Evolutionary conservation across 2,113 vertebrate genomes (phyloP).

Genomic region (Benitochromis conjunctus): DNA sequence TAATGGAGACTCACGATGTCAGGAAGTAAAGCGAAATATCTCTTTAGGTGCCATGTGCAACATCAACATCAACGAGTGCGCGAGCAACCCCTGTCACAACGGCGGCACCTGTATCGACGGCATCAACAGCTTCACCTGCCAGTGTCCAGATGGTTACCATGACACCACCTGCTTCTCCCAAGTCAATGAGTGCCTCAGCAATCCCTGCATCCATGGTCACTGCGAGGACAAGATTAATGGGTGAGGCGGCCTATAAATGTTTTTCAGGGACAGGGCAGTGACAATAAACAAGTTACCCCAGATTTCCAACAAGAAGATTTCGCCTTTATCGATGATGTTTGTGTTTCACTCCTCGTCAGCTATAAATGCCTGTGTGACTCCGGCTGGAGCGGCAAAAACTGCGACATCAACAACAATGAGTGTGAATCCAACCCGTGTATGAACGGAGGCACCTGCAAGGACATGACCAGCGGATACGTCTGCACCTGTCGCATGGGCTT

Average conservation of each 20-base stretch:
- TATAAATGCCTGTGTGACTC: slow-evolving; percentile 88
- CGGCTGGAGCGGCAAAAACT: slow-evolving; percentile 92
- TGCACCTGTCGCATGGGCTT: slow-evolving; percentile 90
- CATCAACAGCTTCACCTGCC: slow-evolving; percentile 85
- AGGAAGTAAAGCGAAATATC: neutral
- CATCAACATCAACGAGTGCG: slow-evolving; percentile 90
- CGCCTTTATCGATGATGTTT: neutral
- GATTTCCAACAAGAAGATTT: neutral
- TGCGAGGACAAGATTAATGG: slow-evolving; percentile 89
- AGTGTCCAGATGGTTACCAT: slow-evolving; percentile 88
- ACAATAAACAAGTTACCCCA: neutral
- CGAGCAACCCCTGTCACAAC: slow-evolving; percentile 86
- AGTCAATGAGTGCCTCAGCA: slow-evolving; percentile 93
- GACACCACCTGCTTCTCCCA: slow-evolving; percentile 88
- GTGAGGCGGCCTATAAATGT: slow-evolving; percentile 56
- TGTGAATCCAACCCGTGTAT: slow-evolving; percentile 94
- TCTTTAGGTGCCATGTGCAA: slow-evolving; percentile 86
- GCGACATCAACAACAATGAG: slow-evolving; percentile 91
- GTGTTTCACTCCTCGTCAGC: slow-evolving; percentile 44
- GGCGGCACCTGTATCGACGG: slow-evolving; percentile 89
- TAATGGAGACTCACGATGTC: neutral
- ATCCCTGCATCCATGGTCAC: slow-evolving; percentile 88
- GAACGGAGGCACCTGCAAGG: slow-evolving; percentile 92
- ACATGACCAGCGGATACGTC: slow-evolving; percentile 93
- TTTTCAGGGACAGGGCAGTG: too few species aligned